Base-by-base conservation (phyloP, 1,140 invertebrate species). In the Schlechtendalia chinensis region DNA sequence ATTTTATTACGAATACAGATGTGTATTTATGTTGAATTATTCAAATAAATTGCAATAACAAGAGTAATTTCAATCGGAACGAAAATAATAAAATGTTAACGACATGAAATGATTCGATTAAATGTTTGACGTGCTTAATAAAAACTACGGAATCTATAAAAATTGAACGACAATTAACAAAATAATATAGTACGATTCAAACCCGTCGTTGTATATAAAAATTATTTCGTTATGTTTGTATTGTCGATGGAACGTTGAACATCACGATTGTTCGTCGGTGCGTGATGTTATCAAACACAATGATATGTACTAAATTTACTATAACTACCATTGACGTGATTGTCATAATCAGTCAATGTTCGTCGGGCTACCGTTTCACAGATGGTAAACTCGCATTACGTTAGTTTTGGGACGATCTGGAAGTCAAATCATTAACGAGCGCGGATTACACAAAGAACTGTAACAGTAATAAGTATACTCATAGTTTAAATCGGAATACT, bases 291-390 rank as follows among this genome's bases (percentile, higher is more conserved):
- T 67, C 63, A 45, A 39, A 65, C 61, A 65, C 29, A 65, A 67
- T 67, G 39, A 12, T n/a, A 67, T 65, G 61, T 16, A 22, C 39
- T 67, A 11, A 67, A 67, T 67, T 67, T n/a, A 67, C 24, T 22
- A 69, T 47, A 69, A 47, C 47, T 47, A 69, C 11, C 65, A 69
- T 69, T 69, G 47, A 47, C 39, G 39, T 17, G n/a, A 47, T 69
- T 69, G 39, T 69, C 47, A 24, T 24, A 47, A 69, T 47, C n/a
- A 69, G 39, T 69, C 32, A 69, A 47, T n/a, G 65, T 69, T 69
- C 32, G 32, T 22, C 32, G 39, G 65, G 14, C n/a, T 32, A n/a
- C 22, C 32, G 45, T 47, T 69, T 47, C 24, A 29, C n/a, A 45
- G 39, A 69, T 24, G 22, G 22, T 22, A 69, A 69, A 69, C 12